phyloP scores from a whole-genome alignment of 1,140 invertebrate species.

The Ruditapes philippinarum region DNA sequence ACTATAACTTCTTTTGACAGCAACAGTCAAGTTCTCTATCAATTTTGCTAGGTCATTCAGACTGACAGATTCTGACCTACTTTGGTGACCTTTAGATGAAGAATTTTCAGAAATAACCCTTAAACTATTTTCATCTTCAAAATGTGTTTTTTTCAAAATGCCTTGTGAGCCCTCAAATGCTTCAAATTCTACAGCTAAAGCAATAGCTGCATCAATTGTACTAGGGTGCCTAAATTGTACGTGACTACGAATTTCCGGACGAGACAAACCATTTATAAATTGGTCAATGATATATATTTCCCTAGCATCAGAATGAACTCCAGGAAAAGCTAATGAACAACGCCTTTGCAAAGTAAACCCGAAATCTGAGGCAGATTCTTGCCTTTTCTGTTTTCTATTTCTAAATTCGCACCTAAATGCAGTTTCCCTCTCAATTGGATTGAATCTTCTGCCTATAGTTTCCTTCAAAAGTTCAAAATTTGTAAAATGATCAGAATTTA shows the following conservation, averaged over 20 bases:
- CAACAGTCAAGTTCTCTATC: not conserved
- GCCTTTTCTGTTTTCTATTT: slow-evolving; percentile 1
- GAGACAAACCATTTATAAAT: not conserved
- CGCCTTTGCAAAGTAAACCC: not conserved
- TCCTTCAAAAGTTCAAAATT: not conserved
- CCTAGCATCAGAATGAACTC: not conserved
- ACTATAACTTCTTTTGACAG: not conserved
- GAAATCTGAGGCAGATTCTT: slow-evolving; percentile 12
- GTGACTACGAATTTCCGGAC: not conserved
- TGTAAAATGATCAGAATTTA: slow-evolving; percentile 2
- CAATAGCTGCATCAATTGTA: not conserved
- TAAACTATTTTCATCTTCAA: not conserved
- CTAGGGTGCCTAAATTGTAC: slow-evolving; percentile 2
- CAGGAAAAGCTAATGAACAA: not conserved
- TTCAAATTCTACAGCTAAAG: not conserved
- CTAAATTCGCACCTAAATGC: slow-evolving; percentile 62
- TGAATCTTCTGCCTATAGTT: slow-evolving; percentile 41
- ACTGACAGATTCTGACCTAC: not conserved
- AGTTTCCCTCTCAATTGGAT: slow-evolving; percentile 50
- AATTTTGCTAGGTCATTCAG: not conserved
- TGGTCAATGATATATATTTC: too few species aligned
- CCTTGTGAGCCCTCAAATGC: slow-evolving; percentile 12
- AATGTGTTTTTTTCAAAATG: not conserved
- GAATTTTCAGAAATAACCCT: not conserved
- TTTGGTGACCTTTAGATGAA: not conserved